Conservation (phyloP, 2,888 invertebrate species). For the Eurytoma adleriae region DNA sequence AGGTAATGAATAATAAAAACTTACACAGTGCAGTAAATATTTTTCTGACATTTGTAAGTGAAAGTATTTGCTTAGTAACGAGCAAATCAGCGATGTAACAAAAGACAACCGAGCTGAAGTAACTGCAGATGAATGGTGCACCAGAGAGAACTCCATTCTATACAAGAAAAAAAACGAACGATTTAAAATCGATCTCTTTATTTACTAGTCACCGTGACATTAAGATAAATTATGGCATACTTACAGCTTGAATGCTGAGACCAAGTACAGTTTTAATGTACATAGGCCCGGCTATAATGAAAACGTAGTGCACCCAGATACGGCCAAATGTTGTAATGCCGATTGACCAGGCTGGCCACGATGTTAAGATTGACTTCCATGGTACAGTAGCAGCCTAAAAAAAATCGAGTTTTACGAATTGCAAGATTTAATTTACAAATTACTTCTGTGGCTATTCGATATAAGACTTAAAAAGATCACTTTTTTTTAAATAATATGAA, state of each 20-base stretch:
- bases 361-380: slow-evolving; percentile 81
- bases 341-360: slow-evolving; percentile 83
- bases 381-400: slow-evolving; percentile 78
- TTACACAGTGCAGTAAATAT: slow-evolving; percentile 81
- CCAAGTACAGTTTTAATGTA: slow-evolving; percentile 84
- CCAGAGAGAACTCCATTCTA: slow-evolving; percentile 83
- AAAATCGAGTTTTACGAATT: neutral
- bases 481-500: too few relatives aligned
- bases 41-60: slow-evolving; percentile 82
- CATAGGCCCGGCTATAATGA: slow-evolving; percentile 83
- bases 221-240: slow-evolving; percentile 45
- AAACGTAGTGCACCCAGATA: slow-evolving; percentile 86
- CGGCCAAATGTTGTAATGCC: slow-evolving; percentile 86
- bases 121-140: slow-evolving; percentile 84
- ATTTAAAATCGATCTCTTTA: neutral
- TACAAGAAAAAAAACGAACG: slow-evolving; percentile 53
- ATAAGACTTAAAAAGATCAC: neutral
- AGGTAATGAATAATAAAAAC: neutral
- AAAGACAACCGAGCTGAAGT: slow-evolving; percentile 83
- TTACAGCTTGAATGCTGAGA: slow-evolving; percentile 82
- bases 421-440: too few relatives aligned
- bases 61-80: slow-evolving; percentile 79
- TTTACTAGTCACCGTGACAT: neutral
- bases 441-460: too few relatives aligned
- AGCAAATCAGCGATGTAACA: slow-evolving; percentile 83